Base-by-base conservation (phyloP, 2,797 vertebrate species). In the Arnoldichthys spilopterus region DNA sequence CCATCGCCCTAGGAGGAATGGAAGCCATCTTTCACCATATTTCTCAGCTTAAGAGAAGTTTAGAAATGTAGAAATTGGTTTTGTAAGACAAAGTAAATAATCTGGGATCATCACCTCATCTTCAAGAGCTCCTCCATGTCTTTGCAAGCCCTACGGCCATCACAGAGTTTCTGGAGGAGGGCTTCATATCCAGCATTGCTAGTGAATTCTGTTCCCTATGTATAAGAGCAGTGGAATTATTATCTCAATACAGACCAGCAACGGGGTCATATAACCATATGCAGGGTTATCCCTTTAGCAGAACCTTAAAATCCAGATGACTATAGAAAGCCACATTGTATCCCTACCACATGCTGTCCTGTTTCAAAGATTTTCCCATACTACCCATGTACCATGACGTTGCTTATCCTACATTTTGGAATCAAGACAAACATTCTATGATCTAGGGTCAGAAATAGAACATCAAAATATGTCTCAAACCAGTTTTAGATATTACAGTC, bases 101-200 rank as follows among this genome's bases (percentile, higher is more conserved):
- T 62, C 70, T 6, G 51, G 4, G 15, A 20, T 5, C 26, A 32
- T 15, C 87, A 98, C 98, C 98, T 97, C 93, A 98, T 95, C 86
- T 95, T 96, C 70, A 98, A 90, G 67, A 99, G 92, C 37, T 99
- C 98, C 83, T 99, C 97, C 89, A 96, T 89, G 2, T 99, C 98
- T 87, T 99, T 99, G 91, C 96, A 97, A 83, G 96, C 96, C 69
- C 94, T 95, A 51, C 96, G 94, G 0, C 98, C 98, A 0, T 99
- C 96, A 72, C 90, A 88, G 6, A 98, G 90, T 84, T 95, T 92
- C 84, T 97, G 96, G 32, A 94, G 64, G 0, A 99, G 91, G 0
- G 87, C 85, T 68, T 99, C 98, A 0, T 97, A 98, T 53, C 98
- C 98, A 0, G 80, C 85, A 75, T 96, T 95, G 77, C 94, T 92